Conservation (phyloP, 2,113 vertebrate species). For the Tetrax tetrax region DNA sequence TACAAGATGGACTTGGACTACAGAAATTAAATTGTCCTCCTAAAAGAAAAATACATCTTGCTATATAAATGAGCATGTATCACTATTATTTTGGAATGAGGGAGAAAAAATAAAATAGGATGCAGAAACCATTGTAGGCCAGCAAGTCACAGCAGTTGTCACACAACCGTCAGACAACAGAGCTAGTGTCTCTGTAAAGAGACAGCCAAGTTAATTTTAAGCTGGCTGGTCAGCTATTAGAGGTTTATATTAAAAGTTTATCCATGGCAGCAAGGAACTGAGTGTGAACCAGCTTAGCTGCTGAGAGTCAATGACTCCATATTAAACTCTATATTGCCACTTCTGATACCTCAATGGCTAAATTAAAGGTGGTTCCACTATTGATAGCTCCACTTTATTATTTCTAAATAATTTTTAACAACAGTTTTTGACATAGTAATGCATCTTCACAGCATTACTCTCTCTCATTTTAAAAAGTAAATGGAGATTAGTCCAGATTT, state of each 20-base stretch:
- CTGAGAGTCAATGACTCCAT: not conserved
- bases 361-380: not conserved
- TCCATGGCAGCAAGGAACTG: not conserved
- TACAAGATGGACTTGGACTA: not conserved
- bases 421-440: not conserved
- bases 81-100: not conserved
- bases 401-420: not conserved
- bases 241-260: not conserved
- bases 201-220: not conserved
- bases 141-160: not conserved
- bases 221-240: not conserved
- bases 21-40: not conserved
- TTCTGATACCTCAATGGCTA: not conserved
- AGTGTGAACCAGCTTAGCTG: not conserved
- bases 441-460: not conserved
- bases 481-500: not conserved
- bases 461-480: not conserved
- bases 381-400: not conserved
- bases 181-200: not conserved
- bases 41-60: not conserved
- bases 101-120: not conserved
- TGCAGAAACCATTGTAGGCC: not conserved
- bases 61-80: not conserved
- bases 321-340: not conserved
- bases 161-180: not conserved